Evolutionary conservation across 2,113 vertebrate species (phyloP).

Genomic region (Loxodonta africana): DNA sequence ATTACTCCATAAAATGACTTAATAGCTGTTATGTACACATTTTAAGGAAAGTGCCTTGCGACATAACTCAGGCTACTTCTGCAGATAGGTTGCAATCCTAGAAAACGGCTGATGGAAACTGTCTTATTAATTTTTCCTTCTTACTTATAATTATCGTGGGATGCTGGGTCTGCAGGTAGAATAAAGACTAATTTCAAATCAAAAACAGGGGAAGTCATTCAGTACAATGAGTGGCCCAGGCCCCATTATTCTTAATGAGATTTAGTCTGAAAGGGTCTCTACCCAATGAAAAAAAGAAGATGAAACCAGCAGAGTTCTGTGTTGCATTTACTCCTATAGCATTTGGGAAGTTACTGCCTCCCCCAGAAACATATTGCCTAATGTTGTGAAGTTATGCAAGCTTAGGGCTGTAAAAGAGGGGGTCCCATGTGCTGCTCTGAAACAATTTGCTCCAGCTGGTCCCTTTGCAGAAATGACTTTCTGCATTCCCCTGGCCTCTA

Average conservation of each 20-base stretch:
- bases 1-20: conserved; percentile 51
- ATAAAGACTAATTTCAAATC: conserved; percentile 55
- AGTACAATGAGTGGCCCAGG: background rate
- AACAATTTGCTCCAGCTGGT: background rate
- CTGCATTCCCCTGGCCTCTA: background rate
- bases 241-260: conserved; percentile 58
- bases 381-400: background rate
- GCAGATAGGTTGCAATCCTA: background rate
- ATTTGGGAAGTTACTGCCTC: conserved; percentile 9
- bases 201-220: conserved; percentile 48
- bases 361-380: background rate
- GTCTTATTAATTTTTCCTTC: conserved; percentile 49
- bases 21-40: conserved; percentile 25
- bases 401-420: background rate
- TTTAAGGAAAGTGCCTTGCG: conserved; percentile 71
- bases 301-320: background rate
- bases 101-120: conserved; percentile 60
- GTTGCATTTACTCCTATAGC: background rate
- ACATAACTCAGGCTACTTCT: conserved; percentile 58
- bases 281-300: conserved; percentile 58
- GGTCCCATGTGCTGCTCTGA: background rate
- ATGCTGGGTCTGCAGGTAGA: conserved; percentile 44
- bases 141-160: background rate
- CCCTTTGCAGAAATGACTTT: background rate
- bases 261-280: conserved; percentile 8